Conservation (phyloP, 1,140 invertebrate genomes). For the Periplaneta americana region DNA sequence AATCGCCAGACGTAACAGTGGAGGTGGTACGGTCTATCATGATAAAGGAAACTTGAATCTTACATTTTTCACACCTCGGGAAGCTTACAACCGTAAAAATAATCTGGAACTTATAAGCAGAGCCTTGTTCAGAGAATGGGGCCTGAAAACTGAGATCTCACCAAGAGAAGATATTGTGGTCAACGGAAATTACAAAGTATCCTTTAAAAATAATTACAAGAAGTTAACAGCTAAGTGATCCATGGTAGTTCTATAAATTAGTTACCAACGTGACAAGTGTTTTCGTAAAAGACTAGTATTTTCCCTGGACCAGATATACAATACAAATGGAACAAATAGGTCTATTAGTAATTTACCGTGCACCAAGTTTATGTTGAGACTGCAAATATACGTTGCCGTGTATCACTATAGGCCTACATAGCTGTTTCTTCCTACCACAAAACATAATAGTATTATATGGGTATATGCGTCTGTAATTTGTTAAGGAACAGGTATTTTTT, state of each 20-base stretch:
- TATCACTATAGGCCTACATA: no score
- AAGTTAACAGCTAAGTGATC: no score
- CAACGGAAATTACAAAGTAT: slow-evolving; percentile 75
- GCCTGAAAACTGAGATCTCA: slow-evolving; percentile 66
- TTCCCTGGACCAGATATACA: no score
- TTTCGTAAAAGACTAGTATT: no score
- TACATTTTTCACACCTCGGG: slow-evolving; percentile 77
- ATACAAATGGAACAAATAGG: no score
- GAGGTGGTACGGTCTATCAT: slow-evolving; percentile 96
- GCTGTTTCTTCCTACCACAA: no score
- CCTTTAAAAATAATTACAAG: slow-evolving; percentile 15
- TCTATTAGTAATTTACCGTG: no score
- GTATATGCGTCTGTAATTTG: no score
- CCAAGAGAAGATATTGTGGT: slow-evolving; percentile 78
- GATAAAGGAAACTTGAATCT: slow-evolving; percentile 90
- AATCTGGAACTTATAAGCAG: slow-evolving; percentile 81
- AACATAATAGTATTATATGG: no score
- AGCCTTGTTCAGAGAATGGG: slow-evolving; percentile 72
- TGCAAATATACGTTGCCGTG: no score
- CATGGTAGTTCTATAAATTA: not conserved
- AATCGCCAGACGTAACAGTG: slow-evolving; percentile 84
- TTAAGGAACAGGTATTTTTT: no score
- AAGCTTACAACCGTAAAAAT: slow-evolving; percentile 72
- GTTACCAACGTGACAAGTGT: not conserved
- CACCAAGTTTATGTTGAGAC: no score